Percentiles rank a stretch among this genome's conserved stretches.
phyloP scores from a whole-genome alignment of 2,888 invertebrate species.

The Scaptomyza tumidula region DNA sequence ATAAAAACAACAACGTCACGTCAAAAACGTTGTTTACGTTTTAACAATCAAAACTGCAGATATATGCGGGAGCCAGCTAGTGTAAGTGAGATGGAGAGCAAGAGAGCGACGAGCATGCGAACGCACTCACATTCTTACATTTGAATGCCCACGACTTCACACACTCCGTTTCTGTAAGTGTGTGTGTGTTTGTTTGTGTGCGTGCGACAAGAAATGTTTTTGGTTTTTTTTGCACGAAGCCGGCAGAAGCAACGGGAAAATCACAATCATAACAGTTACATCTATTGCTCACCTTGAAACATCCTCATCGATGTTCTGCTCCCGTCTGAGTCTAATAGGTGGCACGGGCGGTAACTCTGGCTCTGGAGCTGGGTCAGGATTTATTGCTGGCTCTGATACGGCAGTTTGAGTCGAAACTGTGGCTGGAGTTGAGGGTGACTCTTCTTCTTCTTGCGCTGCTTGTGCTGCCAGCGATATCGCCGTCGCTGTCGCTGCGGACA shows the following conservation, averaged over 20 bases:
- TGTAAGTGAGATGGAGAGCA: conserved; percentile 6
- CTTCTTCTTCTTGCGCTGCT: conserved; percentile 7
- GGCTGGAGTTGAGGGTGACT: conserved; percentile 22
- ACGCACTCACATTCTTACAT: conserved; percentile 15
- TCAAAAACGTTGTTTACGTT: conserved; percentile 75
- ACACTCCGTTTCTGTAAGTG: conserved; percentile 8
- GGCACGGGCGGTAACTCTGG: conserved; percentile 51
- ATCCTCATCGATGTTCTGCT: conserved; percentile 70
- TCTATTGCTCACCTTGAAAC: conserved; percentile 68
- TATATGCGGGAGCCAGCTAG: conserved; percentile 22
- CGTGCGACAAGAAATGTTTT: conserved; percentile 23
- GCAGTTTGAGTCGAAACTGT: conserved; percentile 9
- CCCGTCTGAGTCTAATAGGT: conserved; percentile 62
- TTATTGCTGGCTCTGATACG: conserved; percentile 13
- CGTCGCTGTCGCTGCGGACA: conserved; percentile 28
- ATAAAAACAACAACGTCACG: conserved; percentile 23
- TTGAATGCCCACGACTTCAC: background rate
- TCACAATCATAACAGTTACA: conserved; percentile 9
- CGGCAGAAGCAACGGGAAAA: conserved; percentile 9
- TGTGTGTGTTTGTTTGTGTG: conserved; percentile 5
- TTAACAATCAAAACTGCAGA: conserved; percentile 61
- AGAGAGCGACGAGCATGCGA: conserved; percentile 7
- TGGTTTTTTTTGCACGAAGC: conserved; percentile 47
- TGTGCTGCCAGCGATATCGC: conserved; percentile 36
- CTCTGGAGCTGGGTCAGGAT: conserved; percentile 10